These are phyloP conservation scores for Orthonychiurus folsomi DNA, from an alignment of 2,888 invertebrate species.

Conservation along the genomic window DNA sequence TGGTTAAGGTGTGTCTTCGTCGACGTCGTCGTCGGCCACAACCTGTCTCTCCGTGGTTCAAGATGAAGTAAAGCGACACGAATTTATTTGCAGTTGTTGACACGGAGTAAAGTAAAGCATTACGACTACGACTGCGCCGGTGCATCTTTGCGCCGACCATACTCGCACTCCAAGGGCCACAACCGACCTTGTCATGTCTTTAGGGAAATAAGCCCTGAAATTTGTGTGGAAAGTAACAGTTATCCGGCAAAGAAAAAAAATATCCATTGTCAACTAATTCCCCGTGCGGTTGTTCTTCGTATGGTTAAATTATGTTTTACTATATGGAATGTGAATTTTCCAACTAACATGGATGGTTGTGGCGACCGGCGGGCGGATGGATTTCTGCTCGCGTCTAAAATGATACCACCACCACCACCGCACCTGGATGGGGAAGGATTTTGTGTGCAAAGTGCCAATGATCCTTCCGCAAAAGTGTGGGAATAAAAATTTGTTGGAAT, in stretches of 20 bases:
- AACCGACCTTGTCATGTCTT: not conserved
- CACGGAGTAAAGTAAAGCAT: too few species aligned
- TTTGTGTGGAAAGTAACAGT: constrained; percentile 1
- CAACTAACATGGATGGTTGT: too few species aligned
- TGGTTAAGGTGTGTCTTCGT: not conserved
- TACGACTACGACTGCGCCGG: too few species aligned
- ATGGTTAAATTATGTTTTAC: not conserved
- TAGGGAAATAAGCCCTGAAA: not conserved
- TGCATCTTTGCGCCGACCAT: too few species aligned
- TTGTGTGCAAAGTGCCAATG: not conserved
- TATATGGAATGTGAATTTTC: not conserved
- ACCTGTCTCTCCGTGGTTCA: too few species aligned
- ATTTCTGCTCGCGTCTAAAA: too few species aligned
- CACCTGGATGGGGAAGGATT: too few species aligned
- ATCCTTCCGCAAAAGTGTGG: constrained; percentile 1
- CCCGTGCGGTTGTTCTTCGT: not conserved
- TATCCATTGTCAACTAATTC: not conserved
- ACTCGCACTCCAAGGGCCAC: not conserved
- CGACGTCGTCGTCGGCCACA: too few species aligned
- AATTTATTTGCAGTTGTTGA: constrained; percentile 1
- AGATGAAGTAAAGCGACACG: not conserved
- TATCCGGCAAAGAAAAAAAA: not conserved
- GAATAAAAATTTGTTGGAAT: not conserved
- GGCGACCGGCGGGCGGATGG: too few species aligned
- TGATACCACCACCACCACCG: too few species aligned